Evolutionary conservation across 2,113 vertebrate genomes (phyloP), one percentile per base, ranked within the genome.

Genomic region (Nerophis lumbriciformis): DNA sequence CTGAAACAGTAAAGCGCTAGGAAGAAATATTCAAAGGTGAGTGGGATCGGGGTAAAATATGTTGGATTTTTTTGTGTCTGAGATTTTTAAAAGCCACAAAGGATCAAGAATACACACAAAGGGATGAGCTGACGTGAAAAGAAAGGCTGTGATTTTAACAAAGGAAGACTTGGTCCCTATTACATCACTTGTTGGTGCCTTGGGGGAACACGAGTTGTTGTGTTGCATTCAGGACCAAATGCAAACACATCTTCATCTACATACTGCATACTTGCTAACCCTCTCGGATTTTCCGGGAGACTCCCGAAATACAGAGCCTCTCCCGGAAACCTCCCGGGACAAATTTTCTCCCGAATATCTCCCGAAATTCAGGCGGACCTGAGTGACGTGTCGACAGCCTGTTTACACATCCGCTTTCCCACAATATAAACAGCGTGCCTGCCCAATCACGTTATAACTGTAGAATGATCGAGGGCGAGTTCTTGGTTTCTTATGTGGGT

Each of bases 161-260:
- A 79, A 82, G 70, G 15, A 19, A 63, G 80, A 86, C 82, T 80
- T 52, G 35, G 53, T 56, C 63, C 55, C 80, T 37, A 75, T 82
- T 73, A 82, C 77, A 79, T 85, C 73, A 80, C 51, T 63, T 65
- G 68, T 62, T 61, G 55, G 56, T 77, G 57, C 75, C 69, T 38
- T 48, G 53, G 68, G 79, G 70, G 66, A 28, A 76, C 61, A 52
- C 45, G 16, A 52, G 55, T 63, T 69, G 55, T 65, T 69, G 66
- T 75, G 66, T 73, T 57, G 50, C 59, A 72, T 59, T 82, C 21
- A n/a, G 48, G 50, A 75, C 55, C 53, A 65, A 67, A 59, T 2
- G 45, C 38, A 54, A 69, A 66, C 3, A 42, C 42, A 45, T 12
- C 10, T 4, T 11, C 10, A 45, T 9, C 42, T 45, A 4, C 28